phyloP scores from a whole-genome alignment of 1,140 invertebrate species.

The Trachelipus rathkii region DNA sequence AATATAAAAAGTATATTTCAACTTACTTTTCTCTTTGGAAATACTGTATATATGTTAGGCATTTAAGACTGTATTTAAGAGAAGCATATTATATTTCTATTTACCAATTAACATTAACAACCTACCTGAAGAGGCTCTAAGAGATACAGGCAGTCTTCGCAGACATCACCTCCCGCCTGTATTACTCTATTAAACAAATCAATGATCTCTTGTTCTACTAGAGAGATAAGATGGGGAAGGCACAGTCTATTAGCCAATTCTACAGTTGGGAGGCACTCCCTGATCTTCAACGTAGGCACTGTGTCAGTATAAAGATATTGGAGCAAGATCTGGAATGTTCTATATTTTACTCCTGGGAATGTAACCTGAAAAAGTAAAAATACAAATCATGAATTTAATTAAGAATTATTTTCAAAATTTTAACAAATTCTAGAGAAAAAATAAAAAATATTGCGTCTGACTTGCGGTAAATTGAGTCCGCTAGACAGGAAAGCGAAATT shows the following conservation, averaged over 20 bases:
- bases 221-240: constrained; percentile 74
- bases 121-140: constrained; percentile 84
- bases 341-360: constrained; percentile 84
- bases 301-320: constrained; percentile 89
- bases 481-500: too few species aligned
- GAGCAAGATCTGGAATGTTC: constrained; percentile 82
- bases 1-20: background rate
- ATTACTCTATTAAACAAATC: constrained; percentile 61
- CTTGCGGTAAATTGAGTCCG: too few species aligned
- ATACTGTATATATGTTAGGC: too few species aligned
- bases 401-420: too few species aligned
- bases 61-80: too few species aligned
- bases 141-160: constrained; percentile 80
- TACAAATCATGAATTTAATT: too few species aligned
- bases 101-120: background rate
- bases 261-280: constrained; percentile 75
- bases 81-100: too few species aligned
- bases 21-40: too few species aligned
- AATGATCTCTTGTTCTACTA: constrained; percentile 79
- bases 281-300: constrained; percentile 64
- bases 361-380: constrained; percentile 67
- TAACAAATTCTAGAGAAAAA: too few species aligned
- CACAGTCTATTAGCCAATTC: constrained; percentile 88
- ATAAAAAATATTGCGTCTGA: too few species aligned
- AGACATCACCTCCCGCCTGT: constrained; percentile 66